These are phyloP conservation scores for Unio pictorum DNA, from an alignment of 2,888 invertebrate species.

Conservation along the genomic window DNA sequence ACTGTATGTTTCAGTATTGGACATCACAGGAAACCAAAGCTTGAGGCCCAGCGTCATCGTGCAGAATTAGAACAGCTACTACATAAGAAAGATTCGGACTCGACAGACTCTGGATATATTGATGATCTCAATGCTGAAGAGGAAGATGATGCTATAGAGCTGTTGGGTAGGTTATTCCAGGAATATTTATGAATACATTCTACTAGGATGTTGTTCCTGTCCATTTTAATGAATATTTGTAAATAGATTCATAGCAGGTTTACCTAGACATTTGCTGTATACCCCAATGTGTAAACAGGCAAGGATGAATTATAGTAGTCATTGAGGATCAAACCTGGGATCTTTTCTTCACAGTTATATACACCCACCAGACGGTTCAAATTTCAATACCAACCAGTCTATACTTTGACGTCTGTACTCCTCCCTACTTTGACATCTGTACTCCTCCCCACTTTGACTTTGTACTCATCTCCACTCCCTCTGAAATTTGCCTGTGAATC, in stretches of 20 bases:
- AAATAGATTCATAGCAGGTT: neutral
- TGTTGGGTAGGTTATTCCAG: conserved; percentile 42
- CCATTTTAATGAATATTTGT: neutral
- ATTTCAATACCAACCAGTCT: too few species aligned
- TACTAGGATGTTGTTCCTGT: conserved; percentile 13
- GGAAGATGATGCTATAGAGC: conserved; percentile 57
- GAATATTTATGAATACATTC: neutral
- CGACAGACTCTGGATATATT: conserved; percentile 40
- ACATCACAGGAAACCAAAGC: conserved; percentile 31
- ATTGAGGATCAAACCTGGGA: too few species aligned
- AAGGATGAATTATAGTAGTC: too few species aligned
- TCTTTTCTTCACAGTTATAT: too few species aligned
- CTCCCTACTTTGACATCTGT: too few species aligned
- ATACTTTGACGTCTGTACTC: too few species aligned
- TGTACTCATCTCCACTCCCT: too few species aligned
- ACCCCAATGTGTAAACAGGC: too few species aligned
- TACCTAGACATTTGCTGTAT: too few species aligned
- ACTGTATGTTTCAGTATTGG: conserved; percentile 14
- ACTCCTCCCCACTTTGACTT: too few species aligned
- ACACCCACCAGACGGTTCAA: too few species aligned
- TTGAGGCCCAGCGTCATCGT: conserved; percentile 42
- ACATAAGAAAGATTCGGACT: conserved; percentile 17
- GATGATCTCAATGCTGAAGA: conserved; percentile 25
- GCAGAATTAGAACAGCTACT: conserved; percentile 45
- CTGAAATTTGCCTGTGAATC: too few species aligned